Percentiles rank a stretch among this genome's conserved stretches.
Evolutionary conservation across 2,888 invertebrate species (phyloP).

Genomic region (Hirtodrosophila duncani): DNA sequence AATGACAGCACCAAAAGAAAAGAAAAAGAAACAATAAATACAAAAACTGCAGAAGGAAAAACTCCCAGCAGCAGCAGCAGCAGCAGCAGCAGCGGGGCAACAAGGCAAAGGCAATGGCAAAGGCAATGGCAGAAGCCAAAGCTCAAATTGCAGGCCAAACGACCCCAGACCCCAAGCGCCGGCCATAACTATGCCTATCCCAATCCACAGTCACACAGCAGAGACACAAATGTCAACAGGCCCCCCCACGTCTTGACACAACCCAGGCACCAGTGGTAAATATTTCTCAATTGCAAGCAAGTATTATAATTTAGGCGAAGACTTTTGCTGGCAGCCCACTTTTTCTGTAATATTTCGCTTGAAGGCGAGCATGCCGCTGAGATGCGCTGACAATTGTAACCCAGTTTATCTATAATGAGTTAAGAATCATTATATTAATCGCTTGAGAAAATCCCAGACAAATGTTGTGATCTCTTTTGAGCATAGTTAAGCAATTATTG

Average conservation of each 20-base stretch:
- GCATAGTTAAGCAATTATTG: no score
- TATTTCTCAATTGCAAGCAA: no score
- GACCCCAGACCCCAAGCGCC: constrained; percentile 1
- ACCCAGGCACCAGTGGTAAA: constrained; percentile 12
- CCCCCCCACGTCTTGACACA: constrained; percentile 21
- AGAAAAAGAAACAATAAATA: constrained; percentile 1
- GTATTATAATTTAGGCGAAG: no score
- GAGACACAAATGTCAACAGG: constrained; percentile 57
- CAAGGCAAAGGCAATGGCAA: constrained; percentile 13
- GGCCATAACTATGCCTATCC: not conserved
- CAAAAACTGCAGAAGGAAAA: constrained; percentile 9
- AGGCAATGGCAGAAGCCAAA: constrained; percentile 14
- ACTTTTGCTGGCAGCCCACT: no score
- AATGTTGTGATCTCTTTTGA: no score
- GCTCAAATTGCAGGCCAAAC: constrained; percentile 48
- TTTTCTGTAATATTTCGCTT: no score
- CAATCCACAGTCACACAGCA: constrained; percentile 28
- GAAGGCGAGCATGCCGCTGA: no score
- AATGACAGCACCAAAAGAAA: constrained; percentile 18
- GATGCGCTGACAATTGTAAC: no score
- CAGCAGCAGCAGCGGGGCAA: constrained; percentile 23
- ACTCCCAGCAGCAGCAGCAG: constrained; percentile 11
- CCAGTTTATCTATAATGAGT: no score
- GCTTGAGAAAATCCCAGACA: no score
- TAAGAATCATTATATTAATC: no score